Percentiles rank a stretch among this genome's conserved stretches.
phyloP scores from a whole-genome alignment of 37 sponge, comb jelly and placozoan species.

The Tethya wilhelma region DNA sequence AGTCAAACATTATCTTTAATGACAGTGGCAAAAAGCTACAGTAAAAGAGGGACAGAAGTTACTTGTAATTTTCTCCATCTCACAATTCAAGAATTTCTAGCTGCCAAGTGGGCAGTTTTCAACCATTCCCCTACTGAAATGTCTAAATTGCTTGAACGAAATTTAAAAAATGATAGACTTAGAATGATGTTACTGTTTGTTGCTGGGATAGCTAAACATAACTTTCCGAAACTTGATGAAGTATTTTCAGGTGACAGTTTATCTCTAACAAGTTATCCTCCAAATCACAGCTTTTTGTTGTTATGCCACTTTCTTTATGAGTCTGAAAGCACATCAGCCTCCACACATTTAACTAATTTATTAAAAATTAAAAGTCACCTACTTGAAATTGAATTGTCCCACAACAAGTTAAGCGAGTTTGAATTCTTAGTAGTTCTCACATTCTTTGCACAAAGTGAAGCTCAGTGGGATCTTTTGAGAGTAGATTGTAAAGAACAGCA shows the following conservation, averaged over 20 bases:
- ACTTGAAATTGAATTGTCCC: too few relatives aligned
- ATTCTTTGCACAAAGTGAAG: too few relatives aligned
- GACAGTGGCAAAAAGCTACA: neutral
- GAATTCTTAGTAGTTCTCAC: too few relatives aligned
- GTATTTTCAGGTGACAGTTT: neutral
- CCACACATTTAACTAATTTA: too few relatives aligned
- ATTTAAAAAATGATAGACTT: neutral
- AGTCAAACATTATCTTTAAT: neutral
- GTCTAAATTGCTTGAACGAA: neutral
- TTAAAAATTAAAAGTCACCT: too few relatives aligned
- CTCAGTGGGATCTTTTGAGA: too few relatives aligned
- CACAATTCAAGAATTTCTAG: slow-evolving; percentile 11
- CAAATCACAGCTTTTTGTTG: neutral
- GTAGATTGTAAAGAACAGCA: too few relatives aligned
- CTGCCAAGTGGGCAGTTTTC: neutral
- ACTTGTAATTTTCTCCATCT: slow-evolving; percentile 3
- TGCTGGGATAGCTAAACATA: neutral
- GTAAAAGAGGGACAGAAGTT: neutral
- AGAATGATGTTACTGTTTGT: neutral
- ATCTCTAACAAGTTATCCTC: neutral
- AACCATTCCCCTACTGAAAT: neutral
- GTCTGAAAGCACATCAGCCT: neutral
- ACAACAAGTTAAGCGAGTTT: too few relatives aligned
- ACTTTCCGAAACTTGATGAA: too few relatives aligned
- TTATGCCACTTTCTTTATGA: neutral